phyloP scores from a whole-genome alignment of 2,888 invertebrate genomes.

The Sminthurides aquaticus region DNA sequence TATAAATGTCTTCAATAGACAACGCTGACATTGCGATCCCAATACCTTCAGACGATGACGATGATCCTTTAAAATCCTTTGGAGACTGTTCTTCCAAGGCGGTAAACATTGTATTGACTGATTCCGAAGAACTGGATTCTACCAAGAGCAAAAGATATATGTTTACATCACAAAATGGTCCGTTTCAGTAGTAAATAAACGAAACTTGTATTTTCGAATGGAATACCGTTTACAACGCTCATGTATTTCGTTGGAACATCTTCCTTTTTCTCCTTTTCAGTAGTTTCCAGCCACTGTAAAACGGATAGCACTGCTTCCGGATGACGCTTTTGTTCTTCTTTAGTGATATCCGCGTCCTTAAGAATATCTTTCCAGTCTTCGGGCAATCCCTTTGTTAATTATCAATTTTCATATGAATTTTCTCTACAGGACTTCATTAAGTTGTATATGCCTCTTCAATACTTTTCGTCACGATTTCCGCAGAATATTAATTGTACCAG shows the following conservation, averaged over 20 bases:
- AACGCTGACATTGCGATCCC: not conserved
- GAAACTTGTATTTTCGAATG: too few relatives aligned
- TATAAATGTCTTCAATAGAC: not conserved
- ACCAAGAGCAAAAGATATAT: not conserved
- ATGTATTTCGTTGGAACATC: too few relatives aligned
- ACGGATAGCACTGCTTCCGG: slow-evolving; percentile 62
- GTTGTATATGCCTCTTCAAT: too few relatives aligned
- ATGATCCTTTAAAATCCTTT: not conserved
- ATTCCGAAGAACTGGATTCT: not conserved
- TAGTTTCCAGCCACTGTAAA: not conserved
- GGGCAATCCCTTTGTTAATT: slow-evolving; percentile 99
- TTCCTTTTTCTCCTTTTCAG: not conserved
- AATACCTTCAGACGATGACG: not conserved
- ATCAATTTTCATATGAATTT: too few relatives aligned
- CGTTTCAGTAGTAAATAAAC: too few relatives aligned
- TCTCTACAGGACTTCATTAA: too few relatives aligned
- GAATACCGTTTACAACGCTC: too few relatives aligned
- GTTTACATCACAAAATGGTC: too few relatives aligned
- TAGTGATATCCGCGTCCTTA: slow-evolving; percentile 96
- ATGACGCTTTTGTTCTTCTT: slow-evolving; percentile 98
- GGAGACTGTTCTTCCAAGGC: not conserved
- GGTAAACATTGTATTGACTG: not conserved
- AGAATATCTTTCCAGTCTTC: slow-evolving; percentile 95
- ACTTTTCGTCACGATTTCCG: slow-evolving; percentile 15
- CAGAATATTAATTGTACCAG: too few relatives aligned